phyloP scores from a whole-genome alignment of 2,888 invertebrate genomes.

The Drosophila phalerata region DNA sequence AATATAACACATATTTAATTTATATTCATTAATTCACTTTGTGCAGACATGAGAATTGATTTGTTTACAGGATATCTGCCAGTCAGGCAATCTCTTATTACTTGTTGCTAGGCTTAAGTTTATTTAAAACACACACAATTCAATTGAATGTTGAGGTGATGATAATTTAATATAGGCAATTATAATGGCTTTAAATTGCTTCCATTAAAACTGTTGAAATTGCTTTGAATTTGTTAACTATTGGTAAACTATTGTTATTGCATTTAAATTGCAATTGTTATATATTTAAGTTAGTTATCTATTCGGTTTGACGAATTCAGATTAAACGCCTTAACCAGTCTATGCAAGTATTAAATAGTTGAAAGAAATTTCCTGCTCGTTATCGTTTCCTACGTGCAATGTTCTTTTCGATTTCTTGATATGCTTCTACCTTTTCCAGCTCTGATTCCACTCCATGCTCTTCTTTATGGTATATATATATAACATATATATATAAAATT shows the following conservation, averaged over 20 bases:
- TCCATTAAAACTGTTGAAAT: not conserved
- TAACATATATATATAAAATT: not conserved
- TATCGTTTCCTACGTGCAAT: constrained; percentile 14
- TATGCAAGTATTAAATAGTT: constrained; percentile 1
- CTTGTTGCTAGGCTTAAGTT: not conserved
- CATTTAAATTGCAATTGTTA: not conserved
- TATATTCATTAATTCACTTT: not conserved
- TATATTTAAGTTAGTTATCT: not conserved
- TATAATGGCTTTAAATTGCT: constrained; percentile 15
- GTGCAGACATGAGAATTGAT: not conserved
- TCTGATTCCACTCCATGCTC: not conserved
- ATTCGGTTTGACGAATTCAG: not conserved
- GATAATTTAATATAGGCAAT: constrained; percentile 9
- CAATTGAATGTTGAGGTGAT: constrained; percentile 7
- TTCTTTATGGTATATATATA: constrained; percentile 4
- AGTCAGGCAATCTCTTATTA: not conserved
- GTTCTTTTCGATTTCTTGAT: not conserved
- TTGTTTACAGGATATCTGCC: not conserved
- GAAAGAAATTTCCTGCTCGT: constrained; percentile 16
- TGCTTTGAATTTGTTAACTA: not conserved
- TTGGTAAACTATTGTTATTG: not conserved
- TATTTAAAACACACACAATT: constrained; percentile 1
- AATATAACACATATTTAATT: not conserved
- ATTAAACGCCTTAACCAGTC: not conserved
- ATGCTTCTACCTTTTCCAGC: not conserved